Base-by-base conservation (phyloP, 2,113 vertebrate species). In the Galbula dea region DNA sequence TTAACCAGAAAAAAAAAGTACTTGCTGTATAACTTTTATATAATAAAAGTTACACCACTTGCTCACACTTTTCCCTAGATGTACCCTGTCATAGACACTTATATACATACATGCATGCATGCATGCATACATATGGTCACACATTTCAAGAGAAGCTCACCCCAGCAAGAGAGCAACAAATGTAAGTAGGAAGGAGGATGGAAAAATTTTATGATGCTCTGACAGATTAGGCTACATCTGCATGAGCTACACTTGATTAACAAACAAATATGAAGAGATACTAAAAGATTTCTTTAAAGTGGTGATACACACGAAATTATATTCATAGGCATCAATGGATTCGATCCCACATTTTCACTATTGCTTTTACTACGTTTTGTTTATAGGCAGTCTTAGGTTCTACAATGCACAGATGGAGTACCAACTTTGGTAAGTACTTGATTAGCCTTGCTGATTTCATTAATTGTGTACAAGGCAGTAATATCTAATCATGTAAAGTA, bases 401-500 rank as follows among this genome's bases (percentile, higher is more conserved):
- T 5, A 32, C 15, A 41, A 41, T 10, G 61, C 69, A 74, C 45
- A 94, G 66, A 86, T 29, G 55, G 71, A 84, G 36, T 7, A 43
- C 19, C 21, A 84, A 45, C 72, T 83, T 74, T 4, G 83, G 36
- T 8, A 86, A 59, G 55, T 59, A 82, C 37, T 77, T 83, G 55
- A 89, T 84, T 71, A 91, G 71, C 34, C 39, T 23, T 87, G 51
- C 58, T 77, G 75, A 91, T 77, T 81, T 83, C 77, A 95, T 87
- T 90, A 77, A 87, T 59, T 71, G 36, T 84, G 54, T 65, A 51
- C 76, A 57, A 49, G 43, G 68, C 32, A 57, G 36, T 26, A 92
- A 86, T 41, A 92, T 58, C 76, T 86, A 81, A 94, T 74, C 39
- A 78, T 13, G 14, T 77, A 84, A 95, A 94, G 69, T 59, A 95